phyloP scores from a whole-genome alignment of 2,888 invertebrate genomes.

The Pyrocoelia pectoralis region DNA sequence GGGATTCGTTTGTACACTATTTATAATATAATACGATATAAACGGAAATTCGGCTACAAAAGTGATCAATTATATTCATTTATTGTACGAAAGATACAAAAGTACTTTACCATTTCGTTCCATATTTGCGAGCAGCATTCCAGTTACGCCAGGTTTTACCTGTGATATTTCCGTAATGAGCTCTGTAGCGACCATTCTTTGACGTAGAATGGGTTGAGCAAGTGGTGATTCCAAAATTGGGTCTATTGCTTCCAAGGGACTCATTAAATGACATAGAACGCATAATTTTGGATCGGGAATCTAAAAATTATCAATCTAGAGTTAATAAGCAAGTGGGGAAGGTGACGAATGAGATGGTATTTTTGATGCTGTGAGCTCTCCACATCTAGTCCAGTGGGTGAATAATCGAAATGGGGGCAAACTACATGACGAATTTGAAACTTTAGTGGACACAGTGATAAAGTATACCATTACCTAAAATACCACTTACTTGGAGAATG shows the following conservation, averaged over 20 bases:
- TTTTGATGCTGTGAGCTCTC: too few relatives aligned
- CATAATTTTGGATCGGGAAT: conserved; percentile 90
- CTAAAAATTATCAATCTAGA: conserved; percentile 44
- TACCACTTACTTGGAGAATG: too few relatives aligned
- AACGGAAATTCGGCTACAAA: conserved; percentile 86
- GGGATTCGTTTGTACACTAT: conserved; percentile 86
- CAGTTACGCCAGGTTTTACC: conserved; percentile 78
- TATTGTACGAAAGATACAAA: not conserved
- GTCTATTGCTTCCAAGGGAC: conserved; percentile 85
- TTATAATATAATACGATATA: conserved; percentile 90
- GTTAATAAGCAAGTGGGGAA: not conserved
- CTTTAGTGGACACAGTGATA: too few relatives aligned
- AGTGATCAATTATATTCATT: not conserved
- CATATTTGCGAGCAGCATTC: conserved; percentile 90
- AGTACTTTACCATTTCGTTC: conserved; percentile 75
- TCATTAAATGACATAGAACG: conserved; percentile 89
- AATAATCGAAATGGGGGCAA: too few relatives aligned
- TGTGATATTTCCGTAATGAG: conserved; percentile 78
- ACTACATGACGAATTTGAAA: too few relatives aligned
- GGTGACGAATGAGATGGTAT: too few relatives aligned
- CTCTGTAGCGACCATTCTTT: conserved; percentile 80
- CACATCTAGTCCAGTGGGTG: too few relatives aligned
- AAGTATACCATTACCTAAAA: too few relatives aligned
- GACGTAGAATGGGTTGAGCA: conserved; percentile 79
- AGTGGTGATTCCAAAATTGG: conserved; percentile 86